Percentiles rank a stretch among this genome's conserved stretches.
phyloP scores from a whole-genome alignment of 2,888 invertebrate species.

The Drosophila suboccidentalis region DNA sequence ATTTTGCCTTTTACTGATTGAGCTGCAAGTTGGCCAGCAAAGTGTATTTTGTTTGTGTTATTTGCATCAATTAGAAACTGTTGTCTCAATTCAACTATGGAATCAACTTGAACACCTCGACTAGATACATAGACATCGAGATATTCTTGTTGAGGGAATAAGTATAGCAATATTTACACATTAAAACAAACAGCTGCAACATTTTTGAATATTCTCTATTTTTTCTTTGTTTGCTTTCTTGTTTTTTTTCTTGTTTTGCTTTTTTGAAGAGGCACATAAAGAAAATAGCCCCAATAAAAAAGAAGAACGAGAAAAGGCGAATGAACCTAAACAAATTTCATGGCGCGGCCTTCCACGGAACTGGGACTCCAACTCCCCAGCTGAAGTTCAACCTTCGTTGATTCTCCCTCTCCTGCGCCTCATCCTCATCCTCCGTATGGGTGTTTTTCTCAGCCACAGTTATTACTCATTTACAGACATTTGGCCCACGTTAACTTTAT shows the following conservation, averaged over 20 bases:
- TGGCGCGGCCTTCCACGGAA: constrained; percentile 41
- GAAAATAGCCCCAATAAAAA: constrained; percentile 7
- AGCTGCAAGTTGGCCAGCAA: constrained; percentile 7
- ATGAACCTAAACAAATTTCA: constrained; percentile 66
- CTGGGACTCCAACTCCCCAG: constrained; percentile 10
- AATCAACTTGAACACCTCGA: constrained; percentile 1
- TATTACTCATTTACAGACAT: constrained; percentile 75
- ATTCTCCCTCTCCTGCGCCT: not conserved
- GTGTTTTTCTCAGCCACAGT: constrained; percentile 59
- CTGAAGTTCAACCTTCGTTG: constrained; percentile 7
- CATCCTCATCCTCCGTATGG: not conserved
- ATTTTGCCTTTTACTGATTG: constrained; percentile 8
- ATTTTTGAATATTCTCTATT: constrained; percentile 10
- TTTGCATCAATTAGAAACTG: constrained; percentile 5
- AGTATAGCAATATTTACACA: constrained; percentile 28
- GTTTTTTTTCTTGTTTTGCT: constrained; percentile 1
- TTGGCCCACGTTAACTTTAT: constrained; percentile 39
- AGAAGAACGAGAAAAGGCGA: constrained; percentile 29
- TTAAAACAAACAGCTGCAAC: constrained; percentile 30
- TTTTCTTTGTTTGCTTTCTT: constrained; percentile 2
- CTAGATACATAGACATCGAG: too few species aligned
- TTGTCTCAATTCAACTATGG: constrained; percentile 9
- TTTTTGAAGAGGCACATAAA: constrained; percentile 9
- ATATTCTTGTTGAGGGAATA: not conserved
- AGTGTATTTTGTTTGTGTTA: constrained; percentile 3